Evolutionary conservation across 2,113 vertebrate genomes (phyloP).

Genomic region (Loxodonta africana): DNA sequence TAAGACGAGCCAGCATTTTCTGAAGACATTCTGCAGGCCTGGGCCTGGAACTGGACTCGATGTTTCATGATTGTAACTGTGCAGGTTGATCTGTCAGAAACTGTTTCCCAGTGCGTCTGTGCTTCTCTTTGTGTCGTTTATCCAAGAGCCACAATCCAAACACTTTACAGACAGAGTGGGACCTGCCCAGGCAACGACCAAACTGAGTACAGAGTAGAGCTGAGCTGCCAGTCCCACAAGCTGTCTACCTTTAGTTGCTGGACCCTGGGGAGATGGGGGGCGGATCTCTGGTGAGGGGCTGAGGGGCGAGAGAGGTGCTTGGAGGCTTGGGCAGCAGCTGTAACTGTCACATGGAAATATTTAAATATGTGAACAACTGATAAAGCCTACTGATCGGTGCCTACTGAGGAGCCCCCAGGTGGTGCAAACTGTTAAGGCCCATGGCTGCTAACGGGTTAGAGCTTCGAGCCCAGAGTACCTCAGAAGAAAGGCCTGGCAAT

Average conservation of each 20-base stretch:
- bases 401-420: neutral
- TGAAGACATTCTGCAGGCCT: slow-evolving; percentile 17
- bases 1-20: slow-evolving; percentile 12
- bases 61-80: neutral
- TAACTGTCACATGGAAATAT: neutral
- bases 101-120: neutral
- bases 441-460: neutral
- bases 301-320: too few species aligned
- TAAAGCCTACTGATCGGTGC: neutral
- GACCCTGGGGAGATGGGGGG: neutral
- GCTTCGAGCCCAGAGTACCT: neutral
- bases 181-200: neutral
- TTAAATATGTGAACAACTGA: neutral
- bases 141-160: neutral
- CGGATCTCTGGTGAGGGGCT: too few species aligned
- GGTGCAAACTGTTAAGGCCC: neutral
- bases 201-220: neutral
- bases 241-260: neutral
- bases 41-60: neutral
- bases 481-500: neutral
- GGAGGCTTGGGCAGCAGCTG: neutral
- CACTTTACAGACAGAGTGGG: neutral
- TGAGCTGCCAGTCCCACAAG: neutral
- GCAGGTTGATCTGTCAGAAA: neutral
- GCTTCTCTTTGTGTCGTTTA: neutral